Conservation (phyloP, 1,140 invertebrate species). For the Heliothis subflexa region DNA sequence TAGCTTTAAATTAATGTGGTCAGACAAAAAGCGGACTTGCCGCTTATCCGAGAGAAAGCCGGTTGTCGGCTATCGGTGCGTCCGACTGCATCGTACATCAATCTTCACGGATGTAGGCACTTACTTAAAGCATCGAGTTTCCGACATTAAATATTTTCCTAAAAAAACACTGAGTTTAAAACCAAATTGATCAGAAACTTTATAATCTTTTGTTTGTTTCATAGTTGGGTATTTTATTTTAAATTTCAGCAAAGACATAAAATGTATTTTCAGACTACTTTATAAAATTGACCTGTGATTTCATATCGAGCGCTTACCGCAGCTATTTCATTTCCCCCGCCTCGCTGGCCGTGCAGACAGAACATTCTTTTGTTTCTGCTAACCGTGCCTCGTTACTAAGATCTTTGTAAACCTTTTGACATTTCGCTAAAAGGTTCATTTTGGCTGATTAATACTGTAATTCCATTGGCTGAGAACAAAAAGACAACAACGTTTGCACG, state of each 20-base stretch:
- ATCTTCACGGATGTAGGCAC: constrained; percentile 47
- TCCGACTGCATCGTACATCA: constrained; percentile 64
- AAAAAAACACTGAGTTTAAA: neutral
- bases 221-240: constrained; percentile 10
- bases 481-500: constrained; percentile 73
- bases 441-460: constrained; percentile 82
- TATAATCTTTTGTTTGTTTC: neutral
- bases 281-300: constrained; percentile 25
- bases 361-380: constrained; percentile 78
- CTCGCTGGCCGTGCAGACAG: constrained; percentile 53
- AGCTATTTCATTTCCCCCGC: constrained; percentile 40
- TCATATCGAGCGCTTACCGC: constrained; percentile 16
- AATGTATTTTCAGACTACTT: neutral
- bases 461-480: constrained; percentile 74
- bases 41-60: constrained; percentile 77
- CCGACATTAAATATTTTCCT: constrained; percentile 34
- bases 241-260: neutral
- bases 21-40: constrained; percentile 67
- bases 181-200: neutral
- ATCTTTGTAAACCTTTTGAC: constrained; percentile 81
- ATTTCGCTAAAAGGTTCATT: constrained; percentile 84
- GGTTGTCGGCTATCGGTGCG: constrained; percentile 55
- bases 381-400: constrained; percentile 69
- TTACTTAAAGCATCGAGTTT: constrained; percentile 27
- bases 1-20: constrained; percentile 74